Evolutionary conservation across 2,888 invertebrate species (phyloP).

Genomic region (Eupithecia subumbrata): DNA sequence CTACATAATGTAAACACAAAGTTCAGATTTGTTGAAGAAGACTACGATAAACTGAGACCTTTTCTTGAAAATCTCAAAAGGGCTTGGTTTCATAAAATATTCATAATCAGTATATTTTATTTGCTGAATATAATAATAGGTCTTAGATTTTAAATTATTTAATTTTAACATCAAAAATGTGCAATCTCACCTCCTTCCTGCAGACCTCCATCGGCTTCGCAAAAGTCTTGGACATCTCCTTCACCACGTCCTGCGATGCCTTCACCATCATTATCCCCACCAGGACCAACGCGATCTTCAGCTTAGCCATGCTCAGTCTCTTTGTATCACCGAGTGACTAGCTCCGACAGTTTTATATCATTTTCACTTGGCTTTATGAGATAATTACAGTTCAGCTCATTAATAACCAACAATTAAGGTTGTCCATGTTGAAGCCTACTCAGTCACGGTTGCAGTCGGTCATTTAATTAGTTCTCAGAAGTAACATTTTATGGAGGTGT

Average conservation of each 20-base stretch:
- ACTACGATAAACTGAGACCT: not conserved
- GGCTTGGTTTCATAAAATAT: not conserved
- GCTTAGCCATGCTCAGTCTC: constrained; percentile 21
- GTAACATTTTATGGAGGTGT: not conserved
- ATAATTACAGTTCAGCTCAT: constrained; percentile 23
- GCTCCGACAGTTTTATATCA: constrained; percentile 33
- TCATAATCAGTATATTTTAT: not conserved
- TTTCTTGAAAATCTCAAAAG: not conserved
- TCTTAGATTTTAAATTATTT: not conserved
- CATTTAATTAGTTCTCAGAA: constrained; percentile 23
- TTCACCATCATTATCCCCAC: constrained; percentile 28
- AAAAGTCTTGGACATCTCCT: constrained; percentile 42
- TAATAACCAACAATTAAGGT: constrained; percentile 9
- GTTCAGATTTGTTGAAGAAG: not conserved
- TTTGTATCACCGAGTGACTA: constrained; percentile 7
- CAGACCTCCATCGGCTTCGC: constrained; percentile 44
- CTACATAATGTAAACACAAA: constrained; percentile 22
- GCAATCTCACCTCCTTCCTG: constrained; percentile 39
- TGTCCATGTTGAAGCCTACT: constrained; percentile 21
- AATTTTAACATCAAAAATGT: not conserved
- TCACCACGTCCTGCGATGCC: constrained; percentile 45
- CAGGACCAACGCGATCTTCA: constrained; percentile 28
- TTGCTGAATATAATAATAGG: no score
- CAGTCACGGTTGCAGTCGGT: constrained; percentile 12
- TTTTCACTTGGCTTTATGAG: constrained; percentile 21